Percentiles rank a stretch among this genome's conserved stretches.
These are phyloP conservation scores for Limosa lapponica DNA, from an alignment of 2,797 vertebrate species.

Conservation along the genomic window DNA sequence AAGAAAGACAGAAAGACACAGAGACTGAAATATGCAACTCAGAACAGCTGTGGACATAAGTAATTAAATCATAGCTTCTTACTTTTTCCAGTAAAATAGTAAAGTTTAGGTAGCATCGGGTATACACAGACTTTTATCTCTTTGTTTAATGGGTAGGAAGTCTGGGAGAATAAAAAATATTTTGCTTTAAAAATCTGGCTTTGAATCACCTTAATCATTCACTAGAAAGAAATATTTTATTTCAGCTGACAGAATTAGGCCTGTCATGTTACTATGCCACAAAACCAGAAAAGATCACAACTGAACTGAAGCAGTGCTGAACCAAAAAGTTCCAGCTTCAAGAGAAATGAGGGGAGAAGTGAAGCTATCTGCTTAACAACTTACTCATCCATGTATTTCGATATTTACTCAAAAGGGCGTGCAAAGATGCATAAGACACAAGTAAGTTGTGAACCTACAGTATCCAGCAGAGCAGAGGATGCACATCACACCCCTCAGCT, in stretches of 20 bases:
- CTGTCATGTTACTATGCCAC: background rate
- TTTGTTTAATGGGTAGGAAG: background rate
- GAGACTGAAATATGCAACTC: background rate
- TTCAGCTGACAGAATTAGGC: constrained; percentile 45
- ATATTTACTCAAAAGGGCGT: background rate
- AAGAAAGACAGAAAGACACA: background rate
- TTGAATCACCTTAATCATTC: constrained; percentile 7
- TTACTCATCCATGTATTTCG: background rate
- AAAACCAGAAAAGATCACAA: background rate
- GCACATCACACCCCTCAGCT: background rate
- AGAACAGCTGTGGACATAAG: background rate
- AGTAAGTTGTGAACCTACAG: background rate
- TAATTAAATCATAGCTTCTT: background rate
- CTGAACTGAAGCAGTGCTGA: background rate
- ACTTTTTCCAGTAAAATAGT: background rate
- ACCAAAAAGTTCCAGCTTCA: background rate
- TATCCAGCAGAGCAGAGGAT: background rate
- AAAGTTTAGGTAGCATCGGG: background rate
- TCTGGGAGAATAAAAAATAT: background rate
- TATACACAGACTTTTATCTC: background rate
- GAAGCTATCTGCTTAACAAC: background rate
- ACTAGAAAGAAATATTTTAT: constrained; percentile 25
- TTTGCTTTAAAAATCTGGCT: constrained; percentile 3
- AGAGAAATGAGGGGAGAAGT: background rate
- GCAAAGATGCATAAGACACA: background rate